Conservation (phyloP, 2,888 invertebrate species). For the Rhopalosiphum nymphaeae region DNA sequence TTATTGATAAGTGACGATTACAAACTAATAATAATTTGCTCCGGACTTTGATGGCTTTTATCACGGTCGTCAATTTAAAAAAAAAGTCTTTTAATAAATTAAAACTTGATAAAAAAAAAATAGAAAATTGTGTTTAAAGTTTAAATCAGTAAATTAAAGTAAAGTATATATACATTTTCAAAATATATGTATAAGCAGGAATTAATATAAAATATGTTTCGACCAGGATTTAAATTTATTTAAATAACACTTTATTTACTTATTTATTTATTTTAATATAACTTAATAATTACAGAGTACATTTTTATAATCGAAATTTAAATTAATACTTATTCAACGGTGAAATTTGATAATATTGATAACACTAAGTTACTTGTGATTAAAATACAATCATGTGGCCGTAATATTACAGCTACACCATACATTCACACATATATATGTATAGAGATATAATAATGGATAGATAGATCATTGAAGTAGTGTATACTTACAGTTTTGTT, state of each 20-base stretch:
- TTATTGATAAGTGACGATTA: too few species aligned
- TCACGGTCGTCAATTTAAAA: too few species aligned
- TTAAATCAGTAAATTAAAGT: too few species aligned
- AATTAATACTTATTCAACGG: background rate
- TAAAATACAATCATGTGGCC: background rate
- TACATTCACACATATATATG: background rate
- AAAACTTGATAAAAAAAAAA: too few species aligned
- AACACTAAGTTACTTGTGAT: background rate
- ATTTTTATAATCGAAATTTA: background rate
- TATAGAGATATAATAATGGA: background rate
- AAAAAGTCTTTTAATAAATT: too few species aligned
- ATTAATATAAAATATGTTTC: background rate
- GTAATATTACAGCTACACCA: background rate
- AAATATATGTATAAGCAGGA: too few species aligned
- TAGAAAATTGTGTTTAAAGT: too few species aligned
- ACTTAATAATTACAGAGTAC: background rate
- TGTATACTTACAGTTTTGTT: conserved; percentile 40
- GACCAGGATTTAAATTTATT: background rate
- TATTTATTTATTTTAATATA: background rate
- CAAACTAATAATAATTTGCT: too few species aligned
- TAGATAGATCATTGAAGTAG: too few species aligned
- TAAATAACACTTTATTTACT: background rate
- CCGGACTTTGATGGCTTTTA: too few species aligned
- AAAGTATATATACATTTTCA: too few species aligned
- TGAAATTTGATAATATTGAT: background rate